Base-by-base conservation (phyloP, 1,140 invertebrate genomes). In the Anoplolepis gracilipes region DNA sequence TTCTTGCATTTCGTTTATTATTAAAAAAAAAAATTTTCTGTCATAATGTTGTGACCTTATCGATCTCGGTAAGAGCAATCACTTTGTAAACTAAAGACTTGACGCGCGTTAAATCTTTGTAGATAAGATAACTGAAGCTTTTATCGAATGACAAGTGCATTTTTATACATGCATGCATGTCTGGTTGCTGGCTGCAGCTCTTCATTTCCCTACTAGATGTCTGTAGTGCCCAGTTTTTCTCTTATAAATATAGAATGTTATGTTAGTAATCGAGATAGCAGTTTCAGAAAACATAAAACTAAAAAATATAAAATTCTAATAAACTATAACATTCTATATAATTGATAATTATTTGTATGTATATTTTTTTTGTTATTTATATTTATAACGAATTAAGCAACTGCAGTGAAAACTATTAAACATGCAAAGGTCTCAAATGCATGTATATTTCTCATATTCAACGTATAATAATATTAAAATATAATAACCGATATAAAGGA, bases 51-150 rank as follows among this genome's bases (percentile, higher is more conserved):
- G n/a, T n/a, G n/a, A n/a, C n/a, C n/a, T n/a, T n/a, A n/a, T 1
- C 11, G 72, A 22, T 57, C 53, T 72, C 33, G 25, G 5, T 39
- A 81, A 55, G 28, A 72, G 36, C 39, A 70, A 70, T 81, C 25
- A 30, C 4, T 64, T 2, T 16, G 25, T 81, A 72, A 81, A 30
- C 73, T 13, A 46, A 61, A 46, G 28, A 13, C 28, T 59, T 46
- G 7, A 36, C 33, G 22, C n/a, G 19, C 19, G 33, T 55, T 57
- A 55, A 25, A 59, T 59, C 19, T 59, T 73, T n/a, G 3, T 72
- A 73, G 78, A 72, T 78, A 78, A 62, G 65, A 72, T 81, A 72
- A 36, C 19, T 28, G n/a, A 6, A 30, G 10, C 36, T 10, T 53
- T 53, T 82, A 33, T 59, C 55, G 28, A 25, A 61, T 73, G 55